Conservation (phyloP, 1,140 invertebrate genomes). For the Caerostris darwini region DNA sequence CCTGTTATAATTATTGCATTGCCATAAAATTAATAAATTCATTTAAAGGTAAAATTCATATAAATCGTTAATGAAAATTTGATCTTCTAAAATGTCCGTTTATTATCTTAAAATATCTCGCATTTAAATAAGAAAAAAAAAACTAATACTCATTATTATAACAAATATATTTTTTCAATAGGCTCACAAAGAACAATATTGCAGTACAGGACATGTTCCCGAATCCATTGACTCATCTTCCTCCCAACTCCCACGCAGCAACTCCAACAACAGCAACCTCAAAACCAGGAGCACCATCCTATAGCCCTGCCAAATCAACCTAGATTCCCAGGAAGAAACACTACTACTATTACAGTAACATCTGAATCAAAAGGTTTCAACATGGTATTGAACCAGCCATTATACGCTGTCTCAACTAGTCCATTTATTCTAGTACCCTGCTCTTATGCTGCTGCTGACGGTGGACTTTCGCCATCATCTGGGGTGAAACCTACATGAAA, state of each 20-base stretch:
- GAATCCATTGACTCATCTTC: slow-evolving; percentile 79
- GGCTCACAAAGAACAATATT: slow-evolving; percentile 98
- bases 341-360: not conserved
- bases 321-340: slow-evolving; percentile 58
- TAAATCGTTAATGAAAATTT: too few species aligned
- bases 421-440: slow-evolving; percentile 94
- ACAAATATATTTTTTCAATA: slow-evolving; percentile 52
- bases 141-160: too few species aligned
- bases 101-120: too few species aligned
- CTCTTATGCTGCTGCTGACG: slow-evolving; percentile 88
- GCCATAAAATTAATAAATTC: too few species aligned
- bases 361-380: slow-evolving; percentile 39
- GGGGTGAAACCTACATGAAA: slow-evolving; percentile 78
- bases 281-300: slow-evolving; percentile 82
- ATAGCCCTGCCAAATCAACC: not conserved
- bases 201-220: slow-evolving; percentile 90
- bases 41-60: too few species aligned
- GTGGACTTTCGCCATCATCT: slow-evolving; percentile 84
- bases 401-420: slow-evolving; percentile 89
- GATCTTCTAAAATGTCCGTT: too few species aligned
- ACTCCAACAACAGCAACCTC: slow-evolving; percentile 82
- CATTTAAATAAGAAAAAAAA: too few species aligned
- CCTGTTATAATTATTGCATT: too few species aligned
- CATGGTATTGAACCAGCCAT: slow-evolving; percentile 81
- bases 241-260: slow-evolving; percentile 79